These are phyloP conservation scores for Odontothrips loti DNA, from an alignment of 2,888 invertebrate genomes.

Conservation along the genomic window DNA sequence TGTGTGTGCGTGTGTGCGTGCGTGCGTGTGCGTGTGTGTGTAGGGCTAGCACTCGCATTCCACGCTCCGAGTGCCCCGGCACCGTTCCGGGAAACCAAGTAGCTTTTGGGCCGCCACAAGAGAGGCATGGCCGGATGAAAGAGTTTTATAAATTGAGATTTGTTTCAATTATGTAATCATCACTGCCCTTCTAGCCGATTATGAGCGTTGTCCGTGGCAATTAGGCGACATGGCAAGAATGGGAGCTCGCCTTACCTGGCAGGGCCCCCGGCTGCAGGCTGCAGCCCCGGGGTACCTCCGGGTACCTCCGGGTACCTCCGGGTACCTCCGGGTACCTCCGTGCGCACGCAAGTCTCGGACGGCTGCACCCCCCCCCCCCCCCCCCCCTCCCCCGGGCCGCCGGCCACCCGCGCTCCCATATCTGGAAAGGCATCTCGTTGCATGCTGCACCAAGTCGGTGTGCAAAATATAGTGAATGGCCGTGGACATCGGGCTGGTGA, in stretches of 20 bases:
- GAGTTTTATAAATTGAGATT: slow-evolving; percentile 25
- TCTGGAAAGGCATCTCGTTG: no score
- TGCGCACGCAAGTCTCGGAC: neutral
- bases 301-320: no score
- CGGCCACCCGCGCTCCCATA: neutral
- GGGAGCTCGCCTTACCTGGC: neutral
- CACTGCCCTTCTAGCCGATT: slow-evolving; percentile 21
- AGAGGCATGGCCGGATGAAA: neutral
- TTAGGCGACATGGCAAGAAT: neutral
- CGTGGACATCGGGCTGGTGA: no score
- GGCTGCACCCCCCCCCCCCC: neutral
- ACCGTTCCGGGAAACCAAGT: neutral
- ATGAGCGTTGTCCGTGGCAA: slow-evolving; percentile 4
- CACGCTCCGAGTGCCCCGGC: neutral
- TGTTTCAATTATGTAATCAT: slow-evolving; percentile 25
- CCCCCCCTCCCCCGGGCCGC: neutral
- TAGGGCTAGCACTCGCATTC: no score
- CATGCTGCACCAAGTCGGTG: no score
- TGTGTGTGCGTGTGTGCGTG: no score
- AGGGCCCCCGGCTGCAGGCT: neutral
- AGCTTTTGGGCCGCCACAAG: neutral
- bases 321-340: neutral
- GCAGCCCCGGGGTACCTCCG: no score
- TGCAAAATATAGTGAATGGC: no score
- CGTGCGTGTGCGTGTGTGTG: no score